A percentile compares a stretch with the other conserved stretches of the same genome.
Evolutionary conservation across 2,113 vertebrate species (phyloP).

Genomic region (Jacana jacana): DNA sequence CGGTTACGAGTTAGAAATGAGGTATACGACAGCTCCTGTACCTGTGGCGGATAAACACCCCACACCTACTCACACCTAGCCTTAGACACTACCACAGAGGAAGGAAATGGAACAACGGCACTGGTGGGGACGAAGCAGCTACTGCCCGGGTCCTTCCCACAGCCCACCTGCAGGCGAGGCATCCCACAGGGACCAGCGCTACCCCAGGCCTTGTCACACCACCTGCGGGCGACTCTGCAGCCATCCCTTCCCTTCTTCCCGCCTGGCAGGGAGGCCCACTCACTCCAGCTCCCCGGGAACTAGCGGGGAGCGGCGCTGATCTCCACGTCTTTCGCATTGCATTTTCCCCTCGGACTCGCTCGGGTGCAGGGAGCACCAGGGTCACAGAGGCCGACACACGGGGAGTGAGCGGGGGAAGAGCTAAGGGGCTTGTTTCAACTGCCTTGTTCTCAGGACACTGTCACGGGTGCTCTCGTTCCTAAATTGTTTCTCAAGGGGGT

Average conservation of each 20-base stretch:
- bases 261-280: background rate
- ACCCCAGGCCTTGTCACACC: background rate
- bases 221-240: background rate
- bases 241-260: background rate
- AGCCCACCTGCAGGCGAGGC: background rate
- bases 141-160: background rate
- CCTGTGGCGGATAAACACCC: slow-evolving; percentile 71
- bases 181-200: background rate
- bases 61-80: slow-evolving; percentile 76
- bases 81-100: slow-evolving; percentile 69
- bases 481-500: background rate
- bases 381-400: background rate
- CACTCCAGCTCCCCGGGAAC: background rate
- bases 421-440: background rate
- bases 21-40: slow-evolving; percentile 92
- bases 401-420: background rate
- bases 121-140: background rate
- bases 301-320: rapidly evolving
- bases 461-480: background rate
- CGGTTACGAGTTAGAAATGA: slow-evolving; percentile 93
- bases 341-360: background rate
- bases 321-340: background rate
- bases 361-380: background rate
- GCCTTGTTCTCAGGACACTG: slow-evolving; percentile 43
- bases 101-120: slow-evolving; percentile 65